Percentiles rank a stretch among this genome's conserved stretches.
Evolutionary conservation across 64 coral and sea anemone species (phyloP).

Genomic region (Acropora tenuis): DNA sequence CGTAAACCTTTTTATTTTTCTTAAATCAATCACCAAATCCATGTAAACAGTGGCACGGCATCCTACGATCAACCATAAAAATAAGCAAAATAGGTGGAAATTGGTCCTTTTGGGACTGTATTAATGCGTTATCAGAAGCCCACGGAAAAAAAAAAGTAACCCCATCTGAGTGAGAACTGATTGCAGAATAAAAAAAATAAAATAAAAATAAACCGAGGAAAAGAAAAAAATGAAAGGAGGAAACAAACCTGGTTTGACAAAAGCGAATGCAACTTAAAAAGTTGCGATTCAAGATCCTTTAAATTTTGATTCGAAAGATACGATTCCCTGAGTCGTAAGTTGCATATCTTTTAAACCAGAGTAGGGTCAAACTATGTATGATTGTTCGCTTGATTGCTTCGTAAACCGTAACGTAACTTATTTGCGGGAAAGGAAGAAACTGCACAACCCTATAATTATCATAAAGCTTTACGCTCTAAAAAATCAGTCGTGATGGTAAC

Average conservation of each 20-base stretch:
- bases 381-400: neutral
- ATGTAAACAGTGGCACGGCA: constrained; percentile 21
- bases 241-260: too few relatives aligned
- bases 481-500: neutral
- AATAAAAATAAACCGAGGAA: neutral
- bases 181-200: constrained; percentile 1
- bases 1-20: neutral
- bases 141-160: too few relatives aligned
- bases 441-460: neutral
- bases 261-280: too few relatives aligned
- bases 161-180: neutral
- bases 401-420: neutral
- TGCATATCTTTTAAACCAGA: too few relatives aligned
- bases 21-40: neutral
- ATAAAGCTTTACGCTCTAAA: neutral
- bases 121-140: too few relatives aligned
- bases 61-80: constrained; percentile 5
- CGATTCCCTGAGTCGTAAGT: neutral
- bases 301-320: neutral
- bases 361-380: too few relatives aligned
- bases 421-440: too few relatives aligned
- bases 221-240: neutral
- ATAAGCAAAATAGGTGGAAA: neutral
- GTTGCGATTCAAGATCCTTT: too few relatives aligned
- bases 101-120: neutral